phyloP scores from a whole-genome alignment of 1,140 invertebrate species.

The Cotesia typhae region DNA sequence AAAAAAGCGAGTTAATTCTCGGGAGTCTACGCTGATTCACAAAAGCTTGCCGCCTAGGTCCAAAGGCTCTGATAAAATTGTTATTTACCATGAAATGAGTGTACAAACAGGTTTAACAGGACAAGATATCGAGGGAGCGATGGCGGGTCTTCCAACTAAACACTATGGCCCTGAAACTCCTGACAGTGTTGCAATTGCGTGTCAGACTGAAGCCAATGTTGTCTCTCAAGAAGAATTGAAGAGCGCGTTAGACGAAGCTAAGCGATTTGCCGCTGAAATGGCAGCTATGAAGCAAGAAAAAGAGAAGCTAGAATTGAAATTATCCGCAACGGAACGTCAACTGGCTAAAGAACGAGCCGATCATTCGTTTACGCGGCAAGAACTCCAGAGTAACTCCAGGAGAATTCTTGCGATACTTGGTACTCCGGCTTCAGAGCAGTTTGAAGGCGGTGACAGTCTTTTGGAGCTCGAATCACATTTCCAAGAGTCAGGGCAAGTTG shows the following conservation, averaged over 20 bases:
- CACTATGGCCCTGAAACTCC: constrained; percentile 61
- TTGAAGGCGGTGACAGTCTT: constrained; percentile 73
- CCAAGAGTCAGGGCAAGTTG: constrained; percentile 76
- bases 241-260: constrained; percentile 68
- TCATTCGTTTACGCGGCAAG: constrained; percentile 75
- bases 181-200: constrained; percentile 65
- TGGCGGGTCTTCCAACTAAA: constrained; percentile 69
- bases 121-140: constrained; percentile 74
- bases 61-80: constrained; percentile 66
- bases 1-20: constrained; percentile 57
- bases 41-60: constrained; percentile 67
- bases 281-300: constrained; percentile 50
- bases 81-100: constrained; percentile 81
- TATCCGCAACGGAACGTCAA: constrained; percentile 52
- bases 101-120: constrained; percentile 79
- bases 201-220: constrained; percentile 74
- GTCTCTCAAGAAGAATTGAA: constrained; percentile 67
- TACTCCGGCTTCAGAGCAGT: constrained; percentile 57
- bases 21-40: constrained; percentile 56
- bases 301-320: constrained; percentile 56
- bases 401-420: constrained; percentile 76
- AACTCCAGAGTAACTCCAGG: constrained; percentile 76
- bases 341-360: constrained; percentile 74
- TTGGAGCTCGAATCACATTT: constrained; percentile 78
- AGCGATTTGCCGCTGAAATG: constrained; percentile 50